Evolutionary conservation across 2,113 vertebrate species (phyloP).

Genomic region (Trogon melanurus): DNA sequence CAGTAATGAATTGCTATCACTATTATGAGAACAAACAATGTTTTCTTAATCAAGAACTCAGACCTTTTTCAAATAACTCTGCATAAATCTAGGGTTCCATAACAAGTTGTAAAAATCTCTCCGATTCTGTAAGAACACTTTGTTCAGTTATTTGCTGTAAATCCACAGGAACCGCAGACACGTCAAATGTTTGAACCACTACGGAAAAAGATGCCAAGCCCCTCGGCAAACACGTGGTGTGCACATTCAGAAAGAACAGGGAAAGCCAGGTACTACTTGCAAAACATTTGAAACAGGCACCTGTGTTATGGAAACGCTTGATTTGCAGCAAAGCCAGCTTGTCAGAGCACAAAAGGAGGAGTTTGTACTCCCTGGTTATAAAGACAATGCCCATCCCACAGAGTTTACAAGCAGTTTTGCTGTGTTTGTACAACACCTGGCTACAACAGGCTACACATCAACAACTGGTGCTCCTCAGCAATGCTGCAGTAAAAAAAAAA

Average conservation of each 20-base stretch:
- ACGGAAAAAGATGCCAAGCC: background rate
- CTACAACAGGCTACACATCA: background rate
- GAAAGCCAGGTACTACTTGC: background rate
- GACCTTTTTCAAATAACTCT: background rate
- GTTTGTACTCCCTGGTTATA: background rate
- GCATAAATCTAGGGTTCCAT: background rate
- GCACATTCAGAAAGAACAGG: background rate
- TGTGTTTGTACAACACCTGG: background rate
- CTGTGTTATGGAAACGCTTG: background rate
- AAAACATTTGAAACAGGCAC: background rate
- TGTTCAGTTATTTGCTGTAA: background rate
- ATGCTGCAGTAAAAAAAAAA: background rate
- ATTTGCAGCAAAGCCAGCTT: background rate
- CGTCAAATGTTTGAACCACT: background rate
- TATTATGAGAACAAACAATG: background rate
- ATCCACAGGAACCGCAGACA: background rate
- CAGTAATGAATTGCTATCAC: background rate
- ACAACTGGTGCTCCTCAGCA: background rate
- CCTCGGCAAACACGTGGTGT: accelerated
- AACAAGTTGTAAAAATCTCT: background rate
- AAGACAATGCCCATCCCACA: background rate
- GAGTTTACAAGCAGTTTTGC: background rate
- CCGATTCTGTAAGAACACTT: background rate
- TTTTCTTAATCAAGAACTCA: background rate
- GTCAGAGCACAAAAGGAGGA: background rate